These are phyloP conservation scores for Amiota mariae DNA, from an alignment of 2,888 invertebrate genomes.

Conservation along the genomic window DNA sequence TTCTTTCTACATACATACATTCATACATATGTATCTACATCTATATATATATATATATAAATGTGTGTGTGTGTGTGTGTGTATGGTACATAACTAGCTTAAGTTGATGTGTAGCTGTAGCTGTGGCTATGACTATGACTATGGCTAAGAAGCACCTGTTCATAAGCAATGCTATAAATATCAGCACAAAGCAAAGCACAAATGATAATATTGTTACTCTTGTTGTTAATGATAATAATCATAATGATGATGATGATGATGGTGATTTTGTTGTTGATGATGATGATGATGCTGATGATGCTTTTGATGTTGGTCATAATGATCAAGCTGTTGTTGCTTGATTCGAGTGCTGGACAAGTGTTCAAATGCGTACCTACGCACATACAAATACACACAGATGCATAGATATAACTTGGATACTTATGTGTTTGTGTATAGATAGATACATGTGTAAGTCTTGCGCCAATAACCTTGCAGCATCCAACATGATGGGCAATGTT, in stretches of 20 bases:
- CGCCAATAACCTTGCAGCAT: too few relatives aligned
- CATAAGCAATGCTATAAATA: neutral
- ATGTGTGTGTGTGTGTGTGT: neutral
- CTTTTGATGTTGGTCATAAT: neutral
- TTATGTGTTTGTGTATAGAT: too few relatives aligned
- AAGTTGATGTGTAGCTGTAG: too few relatives aligned
- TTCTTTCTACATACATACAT: too few relatives aligned
- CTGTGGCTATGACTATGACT: too few relatives aligned
- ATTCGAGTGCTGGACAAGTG: neutral
- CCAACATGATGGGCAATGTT: too few relatives aligned
- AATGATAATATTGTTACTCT: constrained; percentile 3
- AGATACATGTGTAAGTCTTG: too few relatives aligned
- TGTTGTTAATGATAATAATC: constrained; percentile 29
- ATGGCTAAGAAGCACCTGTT: neutral
- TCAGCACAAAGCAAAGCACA: neutral
- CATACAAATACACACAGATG: neutral
- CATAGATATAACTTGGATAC: neutral
- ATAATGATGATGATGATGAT: constrained; percentile 41
- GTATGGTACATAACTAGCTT: neutral
- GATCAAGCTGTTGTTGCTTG: constrained; percentile 31
- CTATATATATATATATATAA: too few relatives aligned
- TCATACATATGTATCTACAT: too few relatives aligned
- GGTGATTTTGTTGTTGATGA: neutral
- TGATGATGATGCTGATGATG: neutral
- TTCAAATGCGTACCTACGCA: constrained; percentile 34